These are phyloP conservation scores for Stylophora pistillata DNA, from an alignment of 64 coral and sea anemone genomes.

Conservation along the genomic window DNA sequence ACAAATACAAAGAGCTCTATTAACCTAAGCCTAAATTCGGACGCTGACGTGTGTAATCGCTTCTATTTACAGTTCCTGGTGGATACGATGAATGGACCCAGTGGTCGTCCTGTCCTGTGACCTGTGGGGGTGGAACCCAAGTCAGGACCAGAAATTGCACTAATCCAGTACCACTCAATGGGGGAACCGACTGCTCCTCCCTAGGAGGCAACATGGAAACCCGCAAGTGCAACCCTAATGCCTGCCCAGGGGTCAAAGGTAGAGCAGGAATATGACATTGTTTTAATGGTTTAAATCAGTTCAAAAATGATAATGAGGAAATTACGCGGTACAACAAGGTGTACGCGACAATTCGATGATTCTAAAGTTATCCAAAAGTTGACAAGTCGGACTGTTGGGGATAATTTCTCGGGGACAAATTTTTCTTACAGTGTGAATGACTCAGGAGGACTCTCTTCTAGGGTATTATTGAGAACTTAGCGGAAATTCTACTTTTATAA, in stretches of 20 bases:
- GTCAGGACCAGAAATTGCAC: slow-evolving; percentile 74
- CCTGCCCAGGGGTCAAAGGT: slow-evolving; percentile 76
- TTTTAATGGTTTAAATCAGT: background rate
- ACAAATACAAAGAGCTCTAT: too few relatives aligned
- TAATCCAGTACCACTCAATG: slow-evolving; percentile 80
- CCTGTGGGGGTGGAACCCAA: slow-evolving; percentile 80
- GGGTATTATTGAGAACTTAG: too few relatives aligned
- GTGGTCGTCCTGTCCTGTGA: slow-evolving; percentile 74
- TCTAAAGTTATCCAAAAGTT: too few relatives aligned
- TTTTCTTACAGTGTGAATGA: too few relatives aligned
- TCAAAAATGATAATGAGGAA: too few relatives aligned
- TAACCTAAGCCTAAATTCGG: too few relatives aligned
- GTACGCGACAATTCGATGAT: too few relatives aligned
- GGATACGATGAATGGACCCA: slow-evolving; percentile 73
- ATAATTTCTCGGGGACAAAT: too few relatives aligned
- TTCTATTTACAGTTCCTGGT: slow-evolving; percentile 62
- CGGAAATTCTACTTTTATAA: too few relatives aligned
- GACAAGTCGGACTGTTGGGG: too few relatives aligned
- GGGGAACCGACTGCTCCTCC: slow-evolving; percentile 70
- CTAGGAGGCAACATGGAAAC: slow-evolving; percentile 80
- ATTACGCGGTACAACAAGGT: too few relatives aligned
- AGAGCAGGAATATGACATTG: background rate
- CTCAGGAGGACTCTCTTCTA: too few relatives aligned
- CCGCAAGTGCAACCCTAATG: slow-evolving; percentile 54
- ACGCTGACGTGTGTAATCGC: background rate